Evolutionary conservation across 2,113 vertebrate species (phyloP), one percentile per base, ranked within the genome.

Genomic region (Indri indri): DNA sequence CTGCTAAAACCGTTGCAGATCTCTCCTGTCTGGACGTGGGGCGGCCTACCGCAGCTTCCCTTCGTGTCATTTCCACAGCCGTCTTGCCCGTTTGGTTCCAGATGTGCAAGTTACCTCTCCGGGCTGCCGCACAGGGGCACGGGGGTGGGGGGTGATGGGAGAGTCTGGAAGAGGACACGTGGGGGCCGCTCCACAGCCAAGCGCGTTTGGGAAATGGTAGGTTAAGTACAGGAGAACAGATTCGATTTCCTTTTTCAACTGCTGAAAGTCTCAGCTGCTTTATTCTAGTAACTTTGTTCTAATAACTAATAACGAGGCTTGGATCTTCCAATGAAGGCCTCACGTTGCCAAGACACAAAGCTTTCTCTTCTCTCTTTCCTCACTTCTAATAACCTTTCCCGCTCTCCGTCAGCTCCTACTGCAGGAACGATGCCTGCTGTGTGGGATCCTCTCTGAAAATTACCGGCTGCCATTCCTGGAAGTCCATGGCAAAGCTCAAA

Each of bases 21-120:
- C 8, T 3, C 59, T 47, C n/a, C 40, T 18, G 0, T 40, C 65
- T 59, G 23, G 0, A 1, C 3, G 18, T 6, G 14, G 18, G 14
- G 16, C 1, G 37, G 5, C 20, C 27, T 40, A 22, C 73, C 71
- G 20, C 37, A 20, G 16, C 20, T n/a, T 25, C 42, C 61, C n/a
- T 52, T 18, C 8, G 10, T 20, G 10, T 68, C 32, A 25, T 25
- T 42, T 52, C 42, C 86, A 73, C 0, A 9, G 65, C 8, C 20
- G 14, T 70, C 18, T 59, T 82, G 57, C 57, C 34, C 66, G 5
- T 54, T 16, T 68, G 32, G 23, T 37, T 88, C 37, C 25, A 45
- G 18, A 52, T 10, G 0, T 0, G 0, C 12, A 18, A 7, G 30
- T 20, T 20, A 5, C 34, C 6, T 10, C 34, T 71, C 50, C 8